phyloP scores from a whole-genome alignment of 1,140 invertebrate species.

The Potamilus streckersoni region DNA sequence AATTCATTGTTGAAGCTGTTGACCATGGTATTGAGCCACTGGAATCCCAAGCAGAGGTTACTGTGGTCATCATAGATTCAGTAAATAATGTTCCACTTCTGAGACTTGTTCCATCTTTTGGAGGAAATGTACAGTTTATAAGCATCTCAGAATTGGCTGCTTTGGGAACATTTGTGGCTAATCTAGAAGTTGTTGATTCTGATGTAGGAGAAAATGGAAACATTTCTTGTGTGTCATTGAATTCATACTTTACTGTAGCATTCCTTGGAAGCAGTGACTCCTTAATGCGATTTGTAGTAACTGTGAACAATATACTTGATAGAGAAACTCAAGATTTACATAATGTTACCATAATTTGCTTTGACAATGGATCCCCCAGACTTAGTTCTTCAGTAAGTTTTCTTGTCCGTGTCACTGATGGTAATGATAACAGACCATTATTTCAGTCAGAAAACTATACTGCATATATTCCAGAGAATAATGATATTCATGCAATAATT shows the following conservation, averaged over 20 bases:
- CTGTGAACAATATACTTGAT: constrained; percentile 37
- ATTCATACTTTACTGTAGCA: constrained; percentile 30
- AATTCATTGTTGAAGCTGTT: constrained; percentile 50
- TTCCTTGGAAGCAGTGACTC: constrained; percentile 17
- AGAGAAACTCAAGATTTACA: constrained; percentile 36
- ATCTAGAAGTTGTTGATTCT: constrained; percentile 40
- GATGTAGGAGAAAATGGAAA: constrained; percentile 40
- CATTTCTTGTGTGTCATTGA: constrained; percentile 29
- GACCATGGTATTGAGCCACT: constrained; percentile 40
- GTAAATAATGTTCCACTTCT: constrained; percentile 86
- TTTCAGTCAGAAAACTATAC: constrained; percentile 84
- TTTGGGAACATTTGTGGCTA: constrained; percentile 37
- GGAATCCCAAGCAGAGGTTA: constrained; percentile 22
- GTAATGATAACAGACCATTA: constrained; percentile 79
- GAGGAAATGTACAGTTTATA: constrained; percentile 31
- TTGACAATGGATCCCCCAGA: constrained; percentile 44
- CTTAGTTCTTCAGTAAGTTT: constrained; percentile 39
- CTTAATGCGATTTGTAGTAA: constrained; percentile 35
- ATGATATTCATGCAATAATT: constrained; percentile 76
- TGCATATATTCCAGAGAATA: constrained; percentile 85
- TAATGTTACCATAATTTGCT: constrained; percentile 43
- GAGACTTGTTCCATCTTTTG: constrained; percentile 84
- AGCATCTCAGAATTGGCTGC: constrained; percentile 35
- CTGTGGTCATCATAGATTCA: constrained; percentile 75
- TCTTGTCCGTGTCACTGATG: constrained; percentile 44